Percentiles rank a stretch among this genome's conserved stretches.
These are phyloP conservation scores for Nasonia vitripennis DNA, from an alignment of 1,140 invertebrate species.

Conservation along the genomic window DNA sequence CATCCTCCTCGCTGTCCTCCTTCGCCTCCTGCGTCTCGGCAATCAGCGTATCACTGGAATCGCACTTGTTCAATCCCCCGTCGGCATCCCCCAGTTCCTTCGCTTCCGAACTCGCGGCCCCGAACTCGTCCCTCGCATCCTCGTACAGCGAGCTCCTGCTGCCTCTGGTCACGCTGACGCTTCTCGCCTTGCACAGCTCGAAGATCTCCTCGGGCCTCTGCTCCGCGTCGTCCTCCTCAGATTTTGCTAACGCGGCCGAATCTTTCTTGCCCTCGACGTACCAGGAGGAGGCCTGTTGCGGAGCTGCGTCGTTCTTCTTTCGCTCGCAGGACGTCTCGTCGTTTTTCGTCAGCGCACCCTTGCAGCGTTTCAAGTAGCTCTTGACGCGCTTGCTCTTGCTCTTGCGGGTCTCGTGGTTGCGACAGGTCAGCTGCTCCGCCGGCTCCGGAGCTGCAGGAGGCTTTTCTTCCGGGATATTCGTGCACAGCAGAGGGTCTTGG, in stretches of 20 bases:
- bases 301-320: conserved; percentile 40
- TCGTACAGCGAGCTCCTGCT: conserved; percentile 63
- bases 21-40: conserved; percentile 59
- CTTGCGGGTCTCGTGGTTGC: conserved; percentile 69
- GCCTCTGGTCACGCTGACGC: conserved; percentile 49
- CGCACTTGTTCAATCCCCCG: conserved; percentile 66
- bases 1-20: conserved; percentile 39
- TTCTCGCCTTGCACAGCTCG: conserved; percentile 24
- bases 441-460: neutral
- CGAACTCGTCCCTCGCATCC: conserved; percentile 58
- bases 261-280: conserved; percentile 65
- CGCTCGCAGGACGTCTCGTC: conserved; percentile 63
- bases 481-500: conserved; percentile 48
- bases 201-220: conserved; percentile 18
- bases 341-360: conserved; percentile 69
- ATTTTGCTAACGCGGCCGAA: conserved; percentile 16
- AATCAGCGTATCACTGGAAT: conserved; percentile 69
- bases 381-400: conserved; percentile 74
- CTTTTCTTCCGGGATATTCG: conserved; percentile 30
- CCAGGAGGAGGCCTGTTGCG: conserved; percentile 65
- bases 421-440: conserved; percentile 56
- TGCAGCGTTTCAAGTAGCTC: conserved; percentile 73
- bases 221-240: conserved; percentile 40
- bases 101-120: conserved; percentile 34
- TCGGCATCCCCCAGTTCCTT: conserved; percentile 49